Evolutionary conservation across 2,888 invertebrate species (phyloP).

Genomic region (Iphiclides podalirius): DNA sequence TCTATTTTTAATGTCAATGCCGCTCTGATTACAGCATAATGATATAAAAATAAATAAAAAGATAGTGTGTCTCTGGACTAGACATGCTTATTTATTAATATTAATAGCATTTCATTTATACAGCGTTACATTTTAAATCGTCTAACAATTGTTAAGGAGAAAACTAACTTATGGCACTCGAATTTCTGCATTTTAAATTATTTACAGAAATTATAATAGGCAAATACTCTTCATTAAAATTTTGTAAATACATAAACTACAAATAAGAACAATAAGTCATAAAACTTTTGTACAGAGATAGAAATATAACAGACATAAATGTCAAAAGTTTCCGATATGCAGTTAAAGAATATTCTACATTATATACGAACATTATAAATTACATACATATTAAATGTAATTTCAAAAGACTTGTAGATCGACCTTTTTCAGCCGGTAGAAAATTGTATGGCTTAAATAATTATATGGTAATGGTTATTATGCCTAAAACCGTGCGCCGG

Average conservation of each 20-base stretch:
- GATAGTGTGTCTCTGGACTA: slow-evolving; percentile 18
- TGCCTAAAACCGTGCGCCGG: slow-evolving; percentile 2
- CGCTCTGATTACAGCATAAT: slow-evolving; percentile 1
- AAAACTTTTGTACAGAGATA: no score
- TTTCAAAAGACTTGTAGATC: neutral
- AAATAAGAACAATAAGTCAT: no score
- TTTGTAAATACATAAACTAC: no score
- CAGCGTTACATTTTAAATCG: slow-evolving; percentile 6
- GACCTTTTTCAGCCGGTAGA: neutral
- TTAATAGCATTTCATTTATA: slow-evolving; percentile 7
- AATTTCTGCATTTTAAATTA: slow-evolving; percentile 8
- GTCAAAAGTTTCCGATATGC: no score
- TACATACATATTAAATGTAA: no score
- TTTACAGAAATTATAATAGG: neutral
- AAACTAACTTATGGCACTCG: slow-evolving; percentile 22
- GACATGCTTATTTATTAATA: slow-evolving; percentile 11
- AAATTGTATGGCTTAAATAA: slow-evolving; percentile 2
- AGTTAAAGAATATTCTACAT: no score
- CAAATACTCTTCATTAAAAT: no score
- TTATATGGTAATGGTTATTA: slow-evolving; percentile 4
- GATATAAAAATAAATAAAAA: slow-evolving; percentile 18
- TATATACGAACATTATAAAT: no score
- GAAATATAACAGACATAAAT: no score
- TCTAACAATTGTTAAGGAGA: no score
- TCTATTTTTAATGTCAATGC: slow-evolving; percentile 20